Percentiles rank a stretch among this genome's conserved stretches.
Evolutionary conservation across 2,113 vertebrate genomes (phyloP).

Genomic region (Rhinoptilus africanus): DNA sequence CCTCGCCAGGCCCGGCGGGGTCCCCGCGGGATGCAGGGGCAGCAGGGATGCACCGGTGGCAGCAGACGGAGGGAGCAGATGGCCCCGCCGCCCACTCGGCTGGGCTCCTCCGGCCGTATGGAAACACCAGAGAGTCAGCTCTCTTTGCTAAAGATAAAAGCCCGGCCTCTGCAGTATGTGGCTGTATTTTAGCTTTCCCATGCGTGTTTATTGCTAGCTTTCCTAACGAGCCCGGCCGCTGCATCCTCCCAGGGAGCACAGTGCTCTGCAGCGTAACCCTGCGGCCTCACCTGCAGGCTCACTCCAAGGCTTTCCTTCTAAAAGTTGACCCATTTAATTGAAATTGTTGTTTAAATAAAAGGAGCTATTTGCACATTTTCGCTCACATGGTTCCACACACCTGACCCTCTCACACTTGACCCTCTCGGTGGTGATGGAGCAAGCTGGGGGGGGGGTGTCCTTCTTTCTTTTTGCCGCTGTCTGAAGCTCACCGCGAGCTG

Average conservation of each 20-base stretch:
- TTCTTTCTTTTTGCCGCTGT: background rate
- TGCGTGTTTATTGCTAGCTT: background rate
- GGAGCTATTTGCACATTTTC: background rate
- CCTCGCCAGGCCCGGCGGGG: background rate
- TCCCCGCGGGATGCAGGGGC: background rate
- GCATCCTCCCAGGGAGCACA: background rate
- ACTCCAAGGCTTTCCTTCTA: background rate
- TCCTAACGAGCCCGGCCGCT: background rate
- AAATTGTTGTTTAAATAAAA: background rate
- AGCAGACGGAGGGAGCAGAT: background rate
- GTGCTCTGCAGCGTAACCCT: background rate
- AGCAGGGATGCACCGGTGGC: rapidly evolving
- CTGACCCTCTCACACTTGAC: rapidly evolving
- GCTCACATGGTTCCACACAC: background rate
- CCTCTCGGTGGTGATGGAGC: background rate
- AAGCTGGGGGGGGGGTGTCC: background rate
- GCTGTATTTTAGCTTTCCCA: background rate
- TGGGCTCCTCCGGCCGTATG: background rate
- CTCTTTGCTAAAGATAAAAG: background rate
- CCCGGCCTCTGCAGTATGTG: background rate
- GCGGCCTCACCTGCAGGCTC: background rate
- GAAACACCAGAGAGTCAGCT: rapidly evolving
- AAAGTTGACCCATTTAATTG: background rate
- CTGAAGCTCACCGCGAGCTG: background rate
- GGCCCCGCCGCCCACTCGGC: background rate